Base-by-base conservation (phyloP, 2,888 invertebrate species). In the Lutraria lutraria region DNA sequence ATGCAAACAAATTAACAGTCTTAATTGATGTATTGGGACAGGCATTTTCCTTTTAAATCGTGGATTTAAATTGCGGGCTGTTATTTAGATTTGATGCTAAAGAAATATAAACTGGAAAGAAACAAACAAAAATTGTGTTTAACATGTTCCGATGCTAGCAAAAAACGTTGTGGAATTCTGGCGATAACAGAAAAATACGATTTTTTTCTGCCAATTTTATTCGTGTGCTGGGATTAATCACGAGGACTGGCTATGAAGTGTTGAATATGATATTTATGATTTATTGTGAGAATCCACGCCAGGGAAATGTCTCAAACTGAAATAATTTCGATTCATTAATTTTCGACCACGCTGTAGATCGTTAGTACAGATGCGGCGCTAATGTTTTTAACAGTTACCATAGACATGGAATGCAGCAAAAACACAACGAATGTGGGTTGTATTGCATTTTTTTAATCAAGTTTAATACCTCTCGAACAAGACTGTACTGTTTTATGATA, bases 181-280 rank as follows among this genome's bases (percentile, higher is more conserved):
- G 56, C 16, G 56, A 19, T 56, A 56, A 19, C 56, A 56, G 56
- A 19, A 19, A 53, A 56, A 56, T 56, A 12, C 56, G 3, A 56
- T 56, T 56, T 56, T 53, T 19, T 43, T 43, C 43, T 43, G 43
- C 63, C 12, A 68, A 68, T 25, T 68, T 68, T 68, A 25, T 68
- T 68, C 12, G 25, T 25, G 8, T 68, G 63, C 12, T 10, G 8
- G n/a, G 25, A 68, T 68, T 25, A 25, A 68, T 68, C 63, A 68
- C 25, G 25, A 13, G 6, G 25, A 25, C 63, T 6, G 12, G 25
- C 63, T 1, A 25, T 68, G 13, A 13, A 25, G 12, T 25, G 3
- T 68, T 68, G 21, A 68, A 25, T 68, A 25, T 68, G 63, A 68
- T 68, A 68, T 68, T 68, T 68, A 68, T 25, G 63, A 68, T 68